Conservation (phyloP, 2,113 vertebrate species). For the Malurus alboscapulatus region DNA sequence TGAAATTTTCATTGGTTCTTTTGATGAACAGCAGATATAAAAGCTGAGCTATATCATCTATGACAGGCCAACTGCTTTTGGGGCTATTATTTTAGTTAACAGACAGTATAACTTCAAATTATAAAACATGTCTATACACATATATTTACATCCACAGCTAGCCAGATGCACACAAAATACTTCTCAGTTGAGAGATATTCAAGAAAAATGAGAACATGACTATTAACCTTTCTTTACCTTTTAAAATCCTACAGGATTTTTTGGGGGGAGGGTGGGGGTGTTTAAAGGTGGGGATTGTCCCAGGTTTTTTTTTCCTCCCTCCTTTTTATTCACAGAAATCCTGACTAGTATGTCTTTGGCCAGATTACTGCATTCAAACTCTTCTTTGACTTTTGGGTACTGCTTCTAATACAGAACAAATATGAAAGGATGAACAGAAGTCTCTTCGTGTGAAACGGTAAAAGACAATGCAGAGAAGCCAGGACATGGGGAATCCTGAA, state of each 20-base stretch:
- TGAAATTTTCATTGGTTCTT: slow-evolving; percentile 46
- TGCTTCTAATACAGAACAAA: background rate
- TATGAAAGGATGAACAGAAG: background rate
- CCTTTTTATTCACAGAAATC: background rate
- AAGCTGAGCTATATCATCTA: slow-evolving; percentile 1
- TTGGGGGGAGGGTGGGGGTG: too few relatives aligned
- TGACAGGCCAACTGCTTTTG: background rate
- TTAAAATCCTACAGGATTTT: background rate
- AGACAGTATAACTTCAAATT: slow-evolving; percentile 19
- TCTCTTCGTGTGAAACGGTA: background rate
- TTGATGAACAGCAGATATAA: slow-evolving; percentile 47
- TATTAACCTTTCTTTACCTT: background rate
- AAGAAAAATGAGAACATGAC: background rate
- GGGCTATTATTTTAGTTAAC: slow-evolving; percentile 10
- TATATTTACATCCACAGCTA: background rate
- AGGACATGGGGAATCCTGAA: background rate
- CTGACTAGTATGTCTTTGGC: background rate
- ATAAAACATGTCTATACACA: background rate
- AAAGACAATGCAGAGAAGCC: background rate
- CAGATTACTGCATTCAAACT: background rate
- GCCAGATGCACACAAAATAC: background rate
- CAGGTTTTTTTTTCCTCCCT: background rate
- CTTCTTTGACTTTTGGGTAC: background rate
- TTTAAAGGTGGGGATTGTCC: background rate
- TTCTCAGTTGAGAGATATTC: background rate